A percentile compares a stretch with the other conserved stretches of the same genome.
Conservation (phyloP, 2,113 vertebrate genomes). For the Labeo catla region DNA sequence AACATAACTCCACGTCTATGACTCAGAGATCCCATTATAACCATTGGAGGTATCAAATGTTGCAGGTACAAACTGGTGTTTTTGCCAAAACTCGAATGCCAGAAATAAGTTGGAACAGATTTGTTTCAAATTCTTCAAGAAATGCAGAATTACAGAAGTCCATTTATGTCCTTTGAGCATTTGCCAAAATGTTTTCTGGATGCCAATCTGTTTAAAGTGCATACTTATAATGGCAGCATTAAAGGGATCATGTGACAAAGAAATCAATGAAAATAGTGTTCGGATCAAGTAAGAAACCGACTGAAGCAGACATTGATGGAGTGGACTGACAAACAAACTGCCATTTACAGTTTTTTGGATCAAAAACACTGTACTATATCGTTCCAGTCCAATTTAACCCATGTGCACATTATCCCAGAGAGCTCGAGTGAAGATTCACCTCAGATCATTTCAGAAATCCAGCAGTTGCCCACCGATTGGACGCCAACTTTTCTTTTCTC, state of each 20-base stretch:
- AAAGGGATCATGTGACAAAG: too few species aligned
- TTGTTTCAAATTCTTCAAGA: background rate
- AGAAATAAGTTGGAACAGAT: background rate
- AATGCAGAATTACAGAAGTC: background rate
- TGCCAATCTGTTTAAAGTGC: background rate
- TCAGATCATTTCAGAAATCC: background rate
- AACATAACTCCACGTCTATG: background rate
- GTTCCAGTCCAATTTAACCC: background rate
- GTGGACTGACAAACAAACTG: background rate
- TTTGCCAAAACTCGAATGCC: background rate
- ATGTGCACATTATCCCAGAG: background rate
- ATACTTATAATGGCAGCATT: background rate
- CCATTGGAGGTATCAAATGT: conserved; percentile 1
- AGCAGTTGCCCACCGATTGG: background rate
- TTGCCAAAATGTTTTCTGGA: background rate
- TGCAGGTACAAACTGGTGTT: background rate
- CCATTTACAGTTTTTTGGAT: background rate
- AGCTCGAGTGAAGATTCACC: background rate
- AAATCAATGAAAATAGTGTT: too few species aligned
- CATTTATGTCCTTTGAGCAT: background rate
- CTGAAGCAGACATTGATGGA: background rate
- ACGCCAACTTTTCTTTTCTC: background rate
- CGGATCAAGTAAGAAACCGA: background rate
- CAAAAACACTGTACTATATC: background rate
- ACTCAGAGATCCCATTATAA: background rate